These are phyloP conservation scores for Agrilus cyanescens DNA, from an alignment of 2,888 invertebrate species.

Conservation along the genomic window DNA sequence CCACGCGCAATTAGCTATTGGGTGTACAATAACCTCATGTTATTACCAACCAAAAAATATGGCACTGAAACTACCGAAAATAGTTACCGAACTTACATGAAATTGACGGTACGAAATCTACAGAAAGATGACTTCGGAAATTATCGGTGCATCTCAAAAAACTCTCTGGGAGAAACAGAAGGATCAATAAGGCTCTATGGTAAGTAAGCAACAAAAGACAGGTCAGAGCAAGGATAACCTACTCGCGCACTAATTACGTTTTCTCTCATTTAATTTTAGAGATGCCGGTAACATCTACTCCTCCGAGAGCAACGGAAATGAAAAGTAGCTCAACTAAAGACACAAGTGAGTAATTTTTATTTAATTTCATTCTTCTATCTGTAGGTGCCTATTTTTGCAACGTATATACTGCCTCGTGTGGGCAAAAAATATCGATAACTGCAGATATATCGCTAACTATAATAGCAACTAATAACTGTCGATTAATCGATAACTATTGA, in stretches of 20 bases:
- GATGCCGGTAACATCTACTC: slow-evolving; percentile 78
- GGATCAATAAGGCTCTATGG: slow-evolving; percentile 86
- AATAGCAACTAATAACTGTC: no score
- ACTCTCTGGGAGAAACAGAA: slow-evolving; percentile 86
- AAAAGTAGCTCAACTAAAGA: slow-evolving; percentile 65
- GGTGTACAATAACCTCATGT: slow-evolving; percentile 84
- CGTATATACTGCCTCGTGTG: neutral
- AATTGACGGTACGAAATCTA: slow-evolving; percentile 73
- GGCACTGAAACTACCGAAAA: slow-evolving; percentile 73
- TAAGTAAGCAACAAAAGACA: slow-evolving; percentile 36
- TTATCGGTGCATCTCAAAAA: slow-evolving; percentile 88
- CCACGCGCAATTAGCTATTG: slow-evolving; percentile 87
- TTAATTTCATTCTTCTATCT: slow-evolving; percentile 6
- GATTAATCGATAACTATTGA: no score
- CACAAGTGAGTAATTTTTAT: slow-evolving; percentile 41
- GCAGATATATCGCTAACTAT: no score
- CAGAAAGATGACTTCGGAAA: slow-evolving; percentile 78
- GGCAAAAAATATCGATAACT: neutral
- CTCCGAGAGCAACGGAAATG: slow-evolving; percentile 72
- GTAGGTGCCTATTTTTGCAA: neutral
- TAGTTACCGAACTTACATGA: slow-evolving; percentile 83
- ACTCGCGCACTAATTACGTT: neutral
- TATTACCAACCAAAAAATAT: slow-evolving; percentile 79
- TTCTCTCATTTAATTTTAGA: slow-evolving; percentile 44
- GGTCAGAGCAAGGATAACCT: slow-evolving; percentile 9